Base-by-base conservation (phyloP, 2,113 vertebrate species). In the Epinephelus fuscoguttatus region DNA sequence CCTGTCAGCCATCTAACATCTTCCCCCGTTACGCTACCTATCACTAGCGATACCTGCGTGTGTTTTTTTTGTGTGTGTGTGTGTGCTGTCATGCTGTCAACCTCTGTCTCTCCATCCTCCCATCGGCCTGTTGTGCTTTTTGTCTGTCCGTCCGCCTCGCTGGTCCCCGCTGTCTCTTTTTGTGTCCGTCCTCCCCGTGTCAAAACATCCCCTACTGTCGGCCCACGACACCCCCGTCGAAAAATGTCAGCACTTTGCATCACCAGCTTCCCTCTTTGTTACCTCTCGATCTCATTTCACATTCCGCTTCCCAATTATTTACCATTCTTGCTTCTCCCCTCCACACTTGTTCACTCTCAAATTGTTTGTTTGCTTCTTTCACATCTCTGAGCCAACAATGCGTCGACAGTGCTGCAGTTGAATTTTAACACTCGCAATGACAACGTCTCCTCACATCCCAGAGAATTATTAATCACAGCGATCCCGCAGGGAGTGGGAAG, bases 1-100 rank as follows among this genome's bases (percentile, higher is more conserved):
- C 84, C 93, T 87, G 86, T 92, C 90, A 88, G 68, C 61, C 81
- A 27, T 59, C 69, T 66, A 89, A 85, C 87, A 81, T 84, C 80
- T 80, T 68, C 47, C 81, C 75, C 86, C 89, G 90, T 90, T 92
- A 89, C 62, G 50, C 69, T 66, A 49, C 78, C 80, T 71, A 60
- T 84, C 83, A 53, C 63, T 23, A 66, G 33, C 37, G 25, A 63
- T 70, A 69, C 80, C 70, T 78, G 50, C 45, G 53, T 11, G 50
- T 72, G 49, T 49, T 55, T 75, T 60, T 75, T 60, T 63, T 68
- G 55, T 55, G 40, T 66, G 10, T 57, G 40, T 69, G 66, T 84
- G 63, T 79, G 49, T 82, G 69, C 78, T 91, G 82, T 92, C 88
- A 83, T 61, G 42, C 81, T 69, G 71, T 86, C 82, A 90, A 73